Conservation (phyloP, 2,113 vertebrate genomes). For the pig (Sus scrofa) region T2T-Sscrofa CM000817.6:172720501-172721000, state of each 20-base stretch:
- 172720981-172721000: too few species aligned
- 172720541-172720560: neutral
- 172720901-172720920: too few species aligned
- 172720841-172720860: too few species aligned
- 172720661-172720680: neutral
- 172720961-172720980: too few species aligned
- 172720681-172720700: neutral
- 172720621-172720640: neutral
- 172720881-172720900: too few species aligned
- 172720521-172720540: neutral
- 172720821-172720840: too few species aligned
- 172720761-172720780: too few species aligned
- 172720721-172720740: neutral
- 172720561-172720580: neutral
- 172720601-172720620: neutral
- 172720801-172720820: too few species aligned
- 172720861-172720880: too few species aligned
- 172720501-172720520: neutral
- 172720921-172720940: too few species aligned
- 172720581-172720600: neutral
- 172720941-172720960: too few species aligned
- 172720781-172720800: too few species aligned
- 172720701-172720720: neutral
- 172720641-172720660: neutral
- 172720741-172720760: constrained; percentile 10